phyloP scores from a whole-genome alignment of 2,888 invertebrate species.

The Anthrax anthrax region DNA sequence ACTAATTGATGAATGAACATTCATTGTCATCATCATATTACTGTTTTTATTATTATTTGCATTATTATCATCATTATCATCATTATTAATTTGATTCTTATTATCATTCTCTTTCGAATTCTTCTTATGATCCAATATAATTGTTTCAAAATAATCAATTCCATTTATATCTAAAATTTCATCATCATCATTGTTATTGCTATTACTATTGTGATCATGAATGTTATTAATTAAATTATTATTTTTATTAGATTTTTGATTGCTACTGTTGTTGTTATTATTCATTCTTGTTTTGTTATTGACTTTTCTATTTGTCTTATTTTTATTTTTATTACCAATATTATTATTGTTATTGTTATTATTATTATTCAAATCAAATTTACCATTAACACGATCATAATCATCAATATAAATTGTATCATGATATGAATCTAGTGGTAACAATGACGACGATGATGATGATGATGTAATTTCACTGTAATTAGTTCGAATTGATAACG shows the following conservation, averaged over 20 bases:
- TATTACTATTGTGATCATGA: neutral
- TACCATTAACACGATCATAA: conserved; percentile 13
- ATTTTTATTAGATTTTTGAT: no score
- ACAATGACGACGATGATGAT: neutral
- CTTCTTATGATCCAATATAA: conserved; percentile 4
- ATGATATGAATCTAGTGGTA: neutral
- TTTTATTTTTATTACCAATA: neutral
- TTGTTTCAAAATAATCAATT: conserved; percentile 10
- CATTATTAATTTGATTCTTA: neutral
- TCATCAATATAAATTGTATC: conserved; percentile 21
- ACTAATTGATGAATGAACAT: no score
- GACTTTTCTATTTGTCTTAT: no score
- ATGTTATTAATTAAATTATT: neutral
- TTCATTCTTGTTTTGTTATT: neutral
- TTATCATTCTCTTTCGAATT: neutral
- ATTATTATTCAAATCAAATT: conserved; percentile 8
- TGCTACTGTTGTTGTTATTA: no score
- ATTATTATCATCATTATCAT: neutral
- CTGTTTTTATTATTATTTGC: neutral
- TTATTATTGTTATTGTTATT: neutral
- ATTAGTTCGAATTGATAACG: neutral
- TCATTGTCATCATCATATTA: neutral
- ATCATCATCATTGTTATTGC: conserved; percentile 1
- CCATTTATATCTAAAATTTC: conserved; percentile 5
- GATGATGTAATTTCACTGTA: neutral